A percentile compares a stretch with the other conserved stretches of the same genome.
phyloP scores from a whole-genome alignment of 2,797 vertebrate species.

The Leucoraja ocellata region DNA sequence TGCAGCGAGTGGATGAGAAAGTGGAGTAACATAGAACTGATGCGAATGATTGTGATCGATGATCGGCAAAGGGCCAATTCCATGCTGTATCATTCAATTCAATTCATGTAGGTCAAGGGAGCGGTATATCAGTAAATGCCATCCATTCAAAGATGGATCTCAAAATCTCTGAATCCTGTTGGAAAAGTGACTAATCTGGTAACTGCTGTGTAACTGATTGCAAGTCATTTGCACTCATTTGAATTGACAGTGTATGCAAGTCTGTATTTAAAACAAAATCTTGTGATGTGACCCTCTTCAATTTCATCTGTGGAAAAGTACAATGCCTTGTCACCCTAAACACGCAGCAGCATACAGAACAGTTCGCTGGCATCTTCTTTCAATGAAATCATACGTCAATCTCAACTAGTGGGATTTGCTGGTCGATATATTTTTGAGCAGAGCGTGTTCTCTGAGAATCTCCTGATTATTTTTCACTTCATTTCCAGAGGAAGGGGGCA shows the following conservation, averaged over 20 bases:
- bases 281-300: background rate
- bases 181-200: background rate
- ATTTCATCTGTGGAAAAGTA: background rate
- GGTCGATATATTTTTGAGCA: constrained; percentile 16
- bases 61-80: no score
- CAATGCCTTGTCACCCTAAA: background rate
- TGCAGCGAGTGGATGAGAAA: no score
- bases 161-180: background rate
- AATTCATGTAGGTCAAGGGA: no score
- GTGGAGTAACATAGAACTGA: no score
- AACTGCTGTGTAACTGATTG: background rate
- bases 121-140: background rate
- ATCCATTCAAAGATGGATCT: background rate
- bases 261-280: background rate
- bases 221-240: background rate
- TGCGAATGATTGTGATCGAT: no score
- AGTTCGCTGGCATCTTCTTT: constrained; percentile 2
- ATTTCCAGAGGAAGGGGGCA: constrained; percentile 38
- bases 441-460: constrained; percentile 21
- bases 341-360: constrained; percentile 1
- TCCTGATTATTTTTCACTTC: constrained; percentile 26
- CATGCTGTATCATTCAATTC: no score
- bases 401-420: background rate
- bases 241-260: background rate
- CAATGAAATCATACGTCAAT: constrained; percentile 7